These are phyloP conservation scores for Sebastes iracundus DNA, from an alignment of 2,797 vertebrate species.

Conservation along the genomic window DNA sequence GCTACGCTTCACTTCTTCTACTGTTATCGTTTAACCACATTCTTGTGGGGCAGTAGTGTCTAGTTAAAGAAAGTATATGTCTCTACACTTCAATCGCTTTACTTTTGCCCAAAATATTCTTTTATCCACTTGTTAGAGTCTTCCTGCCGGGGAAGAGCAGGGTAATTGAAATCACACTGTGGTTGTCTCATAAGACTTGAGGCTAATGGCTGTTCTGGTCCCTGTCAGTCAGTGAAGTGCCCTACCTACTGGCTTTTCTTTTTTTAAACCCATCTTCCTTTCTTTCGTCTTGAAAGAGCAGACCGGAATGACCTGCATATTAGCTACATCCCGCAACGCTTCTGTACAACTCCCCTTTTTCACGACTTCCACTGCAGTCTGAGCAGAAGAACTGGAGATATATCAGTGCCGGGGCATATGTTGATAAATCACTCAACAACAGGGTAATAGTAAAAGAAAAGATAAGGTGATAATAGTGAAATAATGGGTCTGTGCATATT, in stretches of 20 bases:
- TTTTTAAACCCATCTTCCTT: conserved; percentile 9
- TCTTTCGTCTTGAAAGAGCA: conserved; percentile 31
- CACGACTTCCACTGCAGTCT: conserved; percentile 45
- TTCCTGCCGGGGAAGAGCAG: conserved; percentile 53
- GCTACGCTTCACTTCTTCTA: neutral
- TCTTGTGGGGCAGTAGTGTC: neutral
- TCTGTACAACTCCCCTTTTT: conserved; percentile 19
- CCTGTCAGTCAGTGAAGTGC: conserved; percentile 66
- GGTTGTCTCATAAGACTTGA: conserved; percentile 71
- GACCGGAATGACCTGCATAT: conserved; percentile 23
- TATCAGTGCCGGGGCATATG: conserved; percentile 11
- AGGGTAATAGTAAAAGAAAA: conserved; percentile 29
- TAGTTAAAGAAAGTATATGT: conserved; percentile 33
- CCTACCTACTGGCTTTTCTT: conserved; percentile 17
- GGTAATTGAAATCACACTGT: conserved; percentile 75
- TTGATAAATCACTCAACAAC: conserved; percentile 61
- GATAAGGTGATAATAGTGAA: conserved; percentile 35
- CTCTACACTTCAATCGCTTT: neutral
- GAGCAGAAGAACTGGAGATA: conserved; percentile 40
- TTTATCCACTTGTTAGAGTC: conserved; percentile 50
- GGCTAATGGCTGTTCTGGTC: conserved; percentile 71
- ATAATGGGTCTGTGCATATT: conserved; percentile 56
- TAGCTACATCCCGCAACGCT: conserved; percentile 12
- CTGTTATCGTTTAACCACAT: neutral
- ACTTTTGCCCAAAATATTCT: conserved; percentile 42